These are phyloP conservation scores for Trachymyrmex septentrionalis DNA, from an alignment of 1,140 invertebrate species.

Conservation along the genomic window DNA sequence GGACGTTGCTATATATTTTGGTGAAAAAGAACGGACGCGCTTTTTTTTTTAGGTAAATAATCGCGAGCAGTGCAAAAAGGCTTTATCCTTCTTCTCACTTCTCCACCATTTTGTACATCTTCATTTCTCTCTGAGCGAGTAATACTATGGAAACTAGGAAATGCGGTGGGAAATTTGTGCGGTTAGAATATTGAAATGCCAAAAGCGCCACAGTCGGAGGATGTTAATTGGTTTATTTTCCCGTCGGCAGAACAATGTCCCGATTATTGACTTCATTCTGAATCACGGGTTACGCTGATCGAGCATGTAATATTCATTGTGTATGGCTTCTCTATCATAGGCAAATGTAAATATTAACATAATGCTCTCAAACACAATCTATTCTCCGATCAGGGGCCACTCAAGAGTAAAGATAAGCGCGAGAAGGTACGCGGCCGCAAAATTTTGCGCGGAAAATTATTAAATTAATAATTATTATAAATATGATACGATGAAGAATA, in stretches of 20 bases:
- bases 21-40: background rate
- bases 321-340: conserved; percentile 11
- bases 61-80: conserved; percentile 6
- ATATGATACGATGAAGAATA: background rate
- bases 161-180: conserved; percentile 12
- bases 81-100: background rate
- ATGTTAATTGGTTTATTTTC: conserved; percentile 70
- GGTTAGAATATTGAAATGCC: conserved; percentile 17
- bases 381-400: background rate
- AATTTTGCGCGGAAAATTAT: background rate
- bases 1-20: background rate
- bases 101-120: background rate
- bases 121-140: background rate
- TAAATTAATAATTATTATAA: background rate
- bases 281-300: conserved; percentile 40
- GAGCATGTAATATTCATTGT: conserved; percentile 14
- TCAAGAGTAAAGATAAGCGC: background rate
- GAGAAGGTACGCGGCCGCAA: background rate
- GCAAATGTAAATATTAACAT: conserved; percentile 56
- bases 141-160: background rate
- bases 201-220: background rate
- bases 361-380: conserved; percentile 30
- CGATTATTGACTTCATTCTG: conserved; percentile 37
- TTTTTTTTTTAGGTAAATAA: conserved; percentile 29
- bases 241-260: background rate